Base-by-base conservation (phyloP, 2,113 vertebrate genomes). In the Paralichthys olivaceus region DNA sequence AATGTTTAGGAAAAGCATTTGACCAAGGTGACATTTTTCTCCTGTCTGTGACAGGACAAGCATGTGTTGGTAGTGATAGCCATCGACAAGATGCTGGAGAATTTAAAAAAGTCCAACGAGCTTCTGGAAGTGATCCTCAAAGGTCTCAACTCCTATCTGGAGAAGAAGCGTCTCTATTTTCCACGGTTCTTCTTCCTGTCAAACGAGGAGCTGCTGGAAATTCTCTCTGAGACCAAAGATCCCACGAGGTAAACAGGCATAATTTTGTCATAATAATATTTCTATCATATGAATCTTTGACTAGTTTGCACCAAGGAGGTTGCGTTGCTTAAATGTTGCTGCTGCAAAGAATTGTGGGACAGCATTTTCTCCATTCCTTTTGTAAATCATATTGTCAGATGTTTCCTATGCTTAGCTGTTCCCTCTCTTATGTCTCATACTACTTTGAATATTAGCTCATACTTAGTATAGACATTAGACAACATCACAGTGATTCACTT, bases 121-220 rank as follows among this genome's bases (percentile, higher is more conserved):
- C 89, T 96, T 66, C 88, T 97, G 84, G 96, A 97, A 66, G 88
- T 95, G 64, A 97, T 98, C 85, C 94, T 97, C 28, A 96, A 97
- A 84, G 96, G 96, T 69, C 95, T 97, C n/a, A 97, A 97, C 80
- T 95, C 95, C 69, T 97, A 98, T 85, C 88, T 98, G 87, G 97
- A 97, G 85, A 97, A 96, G 91, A 97, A 97, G 62, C 94, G 96
- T 11, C 94, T 98, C 5, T 97, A 88, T 82, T 98, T 97, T 59
- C 96, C 97, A 20, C 93, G 97, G 56, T 98, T 98, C 91, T 98
- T 98, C 88, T 98, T 98, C 90, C 87, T 97, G 57, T 98, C 97
- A 20, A 98, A 98, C 12, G 96, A 98, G 63, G 97, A 98, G 86
- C 94, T 98, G 53, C 95, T 98, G 73, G 96, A 96, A 92, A 98